Percentiles rank a stretch among this genome's conserved stretches.
These are phyloP conservation scores for Scaptodrosophila lebanonensis DNA, from an alignment of 1,140 invertebrate genomes.

Conservation along the genomic window DNA sequence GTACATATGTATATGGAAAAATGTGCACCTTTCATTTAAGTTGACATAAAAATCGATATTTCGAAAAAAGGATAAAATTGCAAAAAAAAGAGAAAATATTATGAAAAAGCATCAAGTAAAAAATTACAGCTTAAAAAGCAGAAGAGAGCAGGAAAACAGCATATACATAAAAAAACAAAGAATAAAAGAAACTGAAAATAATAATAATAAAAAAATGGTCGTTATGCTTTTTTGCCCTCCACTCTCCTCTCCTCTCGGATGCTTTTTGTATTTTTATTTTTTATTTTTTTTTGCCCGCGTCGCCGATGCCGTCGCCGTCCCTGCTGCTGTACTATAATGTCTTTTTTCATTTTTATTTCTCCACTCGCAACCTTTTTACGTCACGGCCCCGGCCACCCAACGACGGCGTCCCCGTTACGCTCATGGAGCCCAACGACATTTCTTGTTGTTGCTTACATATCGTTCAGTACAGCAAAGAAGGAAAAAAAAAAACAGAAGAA, in stretches of 20 bases:
- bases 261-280: constrained; percentile 72
- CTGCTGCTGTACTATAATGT: constrained; percentile 57
- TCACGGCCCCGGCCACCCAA: constrained; percentile 13
- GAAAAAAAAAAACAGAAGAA: constrained; percentile 43
- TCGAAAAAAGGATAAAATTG: constrained; percentile 66
- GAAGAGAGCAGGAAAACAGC: constrained; percentile 31
- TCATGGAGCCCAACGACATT: constrained; percentile 34
- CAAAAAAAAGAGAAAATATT: constrained; percentile 42
- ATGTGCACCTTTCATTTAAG: constrained; percentile 75
- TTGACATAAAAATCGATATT: constrained; percentile 75
- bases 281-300: constrained; percentile 28
- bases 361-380: constrained; percentile 70
- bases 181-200: constrained; percentile 74
- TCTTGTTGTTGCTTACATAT: constrained; percentile 26
- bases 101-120: constrained; percentile 70
- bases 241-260: constrained; percentile 46
- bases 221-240: constrained; percentile 61
- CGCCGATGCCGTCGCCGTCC: constrained; percentile 3
- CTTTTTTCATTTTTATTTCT: constrained; percentile 69
- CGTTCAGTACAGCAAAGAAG: constrained; percentile 20
- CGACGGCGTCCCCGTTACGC: neutral
- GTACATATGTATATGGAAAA: constrained; percentile 46
- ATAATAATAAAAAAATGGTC: constrained; percentile 70
- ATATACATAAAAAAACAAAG: constrained; percentile 34
- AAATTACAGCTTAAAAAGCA: constrained; percentile 69